A percentile compares a stretch with the other conserved stretches of the same genome.
phyloP scores from a whole-genome alignment of 2,888 invertebrate genomes.

The Andrena praecox region DNA sequence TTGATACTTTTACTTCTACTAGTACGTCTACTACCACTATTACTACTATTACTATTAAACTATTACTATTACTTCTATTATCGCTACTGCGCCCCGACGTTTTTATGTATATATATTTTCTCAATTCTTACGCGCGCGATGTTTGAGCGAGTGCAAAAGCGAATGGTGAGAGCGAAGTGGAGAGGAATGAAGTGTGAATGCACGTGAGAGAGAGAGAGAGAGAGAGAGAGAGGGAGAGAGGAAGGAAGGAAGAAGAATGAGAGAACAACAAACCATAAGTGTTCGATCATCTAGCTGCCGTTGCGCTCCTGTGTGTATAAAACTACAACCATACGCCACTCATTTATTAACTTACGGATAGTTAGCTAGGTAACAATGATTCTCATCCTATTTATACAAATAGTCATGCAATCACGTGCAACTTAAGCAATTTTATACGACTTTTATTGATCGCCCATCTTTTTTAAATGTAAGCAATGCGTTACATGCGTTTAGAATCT shows the following conservation, averaged over 20 bases:
- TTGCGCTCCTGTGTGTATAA: conserved; percentile 79
- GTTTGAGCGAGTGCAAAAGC: conserved; percentile 52
- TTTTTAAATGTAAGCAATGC: conserved; percentile 71
- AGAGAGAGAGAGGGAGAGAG: background rate
- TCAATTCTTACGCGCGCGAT: conserved; percentile 69
- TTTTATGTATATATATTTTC: conserved; percentile 74
- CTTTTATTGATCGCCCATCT: conserved; percentile 79
- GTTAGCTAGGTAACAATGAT: conserved; percentile 70
- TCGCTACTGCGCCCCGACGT: conserved; percentile 68
- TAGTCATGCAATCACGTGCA: conserved; percentile 79
- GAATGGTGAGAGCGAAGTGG: conserved; percentile 32
- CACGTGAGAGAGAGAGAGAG: conserved; percentile 46
- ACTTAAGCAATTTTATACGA: conserved; percentile 82
- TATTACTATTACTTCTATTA: conserved; percentile 74
- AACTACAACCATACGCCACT: conserved; percentile 70
- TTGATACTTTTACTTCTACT: conserved; percentile 72
- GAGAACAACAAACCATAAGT: conserved; percentile 80
- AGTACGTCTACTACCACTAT: conserved; percentile 70
- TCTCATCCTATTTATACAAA: conserved; percentile 76
- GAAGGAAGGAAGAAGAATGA: conserved; percentile 53
- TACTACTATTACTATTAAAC: conserved; percentile 71
- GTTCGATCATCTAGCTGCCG: conserved; percentile 83
- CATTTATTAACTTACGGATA: conserved; percentile 73
- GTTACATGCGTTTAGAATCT: conserved; percentile 69
- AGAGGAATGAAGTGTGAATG: conserved; percentile 45